Evolutionary conservation across 2,888 invertebrate species (phyloP).

Genomic region (Chydorus sphaericus): DNA sequence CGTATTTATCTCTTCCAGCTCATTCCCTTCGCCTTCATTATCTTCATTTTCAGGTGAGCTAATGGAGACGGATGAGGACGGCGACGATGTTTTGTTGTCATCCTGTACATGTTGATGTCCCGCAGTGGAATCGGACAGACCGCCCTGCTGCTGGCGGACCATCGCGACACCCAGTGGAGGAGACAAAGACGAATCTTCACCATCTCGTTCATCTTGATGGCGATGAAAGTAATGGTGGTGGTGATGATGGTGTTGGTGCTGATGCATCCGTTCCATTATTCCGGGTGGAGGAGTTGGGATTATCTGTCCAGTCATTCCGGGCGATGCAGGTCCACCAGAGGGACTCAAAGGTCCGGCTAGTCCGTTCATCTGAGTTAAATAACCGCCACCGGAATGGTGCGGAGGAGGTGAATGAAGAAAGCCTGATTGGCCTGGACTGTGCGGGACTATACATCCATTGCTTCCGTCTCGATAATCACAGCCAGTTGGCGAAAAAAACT

Average conservation of each 20-base stretch:
- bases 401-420: conserved; percentile 46
- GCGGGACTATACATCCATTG: conserved; percentile 19
- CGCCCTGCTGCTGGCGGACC: conserved; percentile 17
- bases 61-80: conserved; percentile 27
- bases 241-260: neutral
- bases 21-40: conserved; percentile 30
- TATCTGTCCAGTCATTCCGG: neutral
- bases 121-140: conserved; percentile 26
- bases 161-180: conserved; percentile 19
- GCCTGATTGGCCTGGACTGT: conserved; percentile 49
- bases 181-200: conserved; percentile 22
- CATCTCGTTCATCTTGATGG: neutral
- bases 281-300: conserved; percentile 12
- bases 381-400: conserved; percentile 25
- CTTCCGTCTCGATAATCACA: conserved; percentile 44
- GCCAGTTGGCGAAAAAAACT: conserved; percentile 65
- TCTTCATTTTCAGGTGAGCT: conserved; percentile 29
- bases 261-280: neutral
- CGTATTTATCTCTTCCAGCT: conserved; percentile 94
- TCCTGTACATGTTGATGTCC: too few relatives aligned
- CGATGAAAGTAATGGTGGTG: neutral
- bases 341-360: conserved; percentile 11
- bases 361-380: conserved; percentile 10
- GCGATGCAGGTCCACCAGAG: neutral
- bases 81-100: too few relatives aligned